Evolutionary conservation across 2,113 vertebrate species (phyloP).

Genomic region (Neomonachus schauinslandi): DNA sequence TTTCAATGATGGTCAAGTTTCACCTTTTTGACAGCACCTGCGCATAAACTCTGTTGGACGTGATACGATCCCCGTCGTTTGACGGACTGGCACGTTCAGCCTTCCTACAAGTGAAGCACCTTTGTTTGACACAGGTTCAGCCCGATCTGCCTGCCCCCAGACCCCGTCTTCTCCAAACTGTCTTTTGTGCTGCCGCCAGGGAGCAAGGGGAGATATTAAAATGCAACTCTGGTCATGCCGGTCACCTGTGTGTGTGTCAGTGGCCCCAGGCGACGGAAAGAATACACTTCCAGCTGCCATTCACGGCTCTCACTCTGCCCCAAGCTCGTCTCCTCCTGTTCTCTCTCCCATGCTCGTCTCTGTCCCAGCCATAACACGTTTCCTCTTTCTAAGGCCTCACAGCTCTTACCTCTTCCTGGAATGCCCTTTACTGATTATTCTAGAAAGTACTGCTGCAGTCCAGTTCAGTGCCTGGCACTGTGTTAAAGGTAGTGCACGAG

Average conservation of each 20-base stretch:
- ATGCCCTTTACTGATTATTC: neutral
- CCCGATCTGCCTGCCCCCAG: neutral
- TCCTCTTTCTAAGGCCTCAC: neutral
- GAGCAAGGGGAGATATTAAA: neutral
- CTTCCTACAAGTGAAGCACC: neutral
- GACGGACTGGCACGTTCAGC: neutral
- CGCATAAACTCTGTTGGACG: neutral
- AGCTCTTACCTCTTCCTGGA: neutral
- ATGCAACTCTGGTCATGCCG: neutral
- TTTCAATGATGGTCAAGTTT: neutral
- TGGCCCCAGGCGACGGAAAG: neutral
- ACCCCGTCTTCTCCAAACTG: neutral
- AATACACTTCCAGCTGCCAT: neutral
- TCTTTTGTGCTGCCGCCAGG: neutral
- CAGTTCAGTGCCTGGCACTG: neutral
- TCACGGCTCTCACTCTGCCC: neutral
- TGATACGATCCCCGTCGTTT: neutral
- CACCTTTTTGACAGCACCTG: neutral
- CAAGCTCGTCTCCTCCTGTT: neutral
- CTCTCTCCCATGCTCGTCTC: neutral
- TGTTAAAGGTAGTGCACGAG: neutral
- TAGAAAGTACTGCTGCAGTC: neutral
- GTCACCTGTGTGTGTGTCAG: neutral
- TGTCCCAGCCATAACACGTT: neutral
- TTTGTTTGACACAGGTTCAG: neutral